Evolutionary conservation across 2,888 invertebrate species (phyloP), one percentile per base, ranked within the genome.

Genomic region (Trichogramma evanescens): DNA sequence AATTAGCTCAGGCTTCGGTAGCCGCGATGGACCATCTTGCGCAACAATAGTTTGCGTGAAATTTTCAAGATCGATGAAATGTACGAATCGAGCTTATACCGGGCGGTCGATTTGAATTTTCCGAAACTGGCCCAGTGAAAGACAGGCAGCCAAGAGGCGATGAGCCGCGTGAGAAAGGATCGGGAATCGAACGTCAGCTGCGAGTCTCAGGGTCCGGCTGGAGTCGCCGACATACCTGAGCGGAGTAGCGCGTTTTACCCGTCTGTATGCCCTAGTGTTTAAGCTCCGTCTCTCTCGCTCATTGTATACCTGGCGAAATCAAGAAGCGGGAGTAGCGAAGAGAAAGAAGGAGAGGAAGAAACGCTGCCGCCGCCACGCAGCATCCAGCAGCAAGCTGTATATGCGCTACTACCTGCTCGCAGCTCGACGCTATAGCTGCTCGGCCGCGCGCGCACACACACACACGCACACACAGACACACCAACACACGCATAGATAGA

Each of bases 291-390:
- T 74, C 75, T 66, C 71, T 81, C 64, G 75, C 82, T 69, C 65
- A 82, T 68, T 72, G 81, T 70, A 81, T 77, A 81, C 83, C 82
- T 78, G 81, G 83, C 83, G 81, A 67, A 79, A 81, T 40, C 46
- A 39, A 44, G 62, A 62, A 67, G 45, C 9, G 48, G 64, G 62
- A 66, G 63, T 54, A 54, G 39, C 39, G 60, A 55, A 64, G 69
- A 45, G 66, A 71, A 39, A 71, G 72, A 54, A 59, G 62, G 66
- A 60, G 64, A 63, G 69, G 67, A 53, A 51, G 56, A 58, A 58
- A 54, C 67, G 65, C 67, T 69, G 69, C 67, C 65, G 59, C 42
- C 65, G 65, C 70, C 69, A 65, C 71, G 66, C 75, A 77, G 76
- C 76, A 76, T 76, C 77, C 76, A 76, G 75, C 76, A 72, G 75